phyloP scores from a whole-genome alignment of 23 tunicate species.

The Diplosoma virens region DNA sequence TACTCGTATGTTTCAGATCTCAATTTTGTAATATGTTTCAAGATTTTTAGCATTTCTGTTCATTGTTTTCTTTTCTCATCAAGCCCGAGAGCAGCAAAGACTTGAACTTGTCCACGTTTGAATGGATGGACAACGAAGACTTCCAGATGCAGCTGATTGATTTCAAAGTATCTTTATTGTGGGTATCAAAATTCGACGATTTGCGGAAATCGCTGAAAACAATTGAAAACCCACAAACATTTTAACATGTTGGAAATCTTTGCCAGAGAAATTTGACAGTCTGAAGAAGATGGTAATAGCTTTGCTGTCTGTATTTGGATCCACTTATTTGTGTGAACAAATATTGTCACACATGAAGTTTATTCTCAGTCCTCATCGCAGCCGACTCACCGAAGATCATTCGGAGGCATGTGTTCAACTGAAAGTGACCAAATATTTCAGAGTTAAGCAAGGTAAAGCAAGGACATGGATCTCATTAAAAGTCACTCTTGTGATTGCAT shows the following conservation, averaged over 20 bases:
- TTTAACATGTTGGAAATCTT: too few relatives aligned
- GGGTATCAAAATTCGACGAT: constrained; percentile 27
- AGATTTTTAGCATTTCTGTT: constrained; percentile 25
- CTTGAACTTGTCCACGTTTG: constrained; percentile 36
- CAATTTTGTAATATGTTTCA: constrained; percentile 18
- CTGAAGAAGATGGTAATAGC: too few relatives aligned
- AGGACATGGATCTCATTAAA: constrained; percentile 41
- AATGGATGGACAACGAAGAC: constrained; percentile 42
- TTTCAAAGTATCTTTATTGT: constrained; percentile 39
- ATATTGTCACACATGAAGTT: too few relatives aligned
- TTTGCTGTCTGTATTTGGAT: too few relatives aligned
- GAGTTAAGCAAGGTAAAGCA: constrained; percentile 48
- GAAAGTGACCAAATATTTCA: constrained; percentile 35
- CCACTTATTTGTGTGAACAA: too few relatives aligned
- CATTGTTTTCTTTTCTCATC: constrained; percentile 33
- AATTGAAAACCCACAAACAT: constrained; percentile 14
- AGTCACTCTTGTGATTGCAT: constrained; percentile 35
- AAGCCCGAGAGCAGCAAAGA: constrained; percentile 45
- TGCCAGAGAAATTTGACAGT: too few relatives aligned
- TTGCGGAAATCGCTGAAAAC: constrained; percentile 44
- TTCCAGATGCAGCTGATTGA: constrained; percentile 48
- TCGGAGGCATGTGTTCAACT: constrained; percentile 37
- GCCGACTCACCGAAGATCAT: constrained; percentile 37
- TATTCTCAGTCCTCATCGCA: constrained; percentile 44
- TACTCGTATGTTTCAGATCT: too few relatives aligned